Evolutionary conservation across 1,140 invertebrate species (phyloP).

Genomic region (Euura saliciscinereae): DNA sequence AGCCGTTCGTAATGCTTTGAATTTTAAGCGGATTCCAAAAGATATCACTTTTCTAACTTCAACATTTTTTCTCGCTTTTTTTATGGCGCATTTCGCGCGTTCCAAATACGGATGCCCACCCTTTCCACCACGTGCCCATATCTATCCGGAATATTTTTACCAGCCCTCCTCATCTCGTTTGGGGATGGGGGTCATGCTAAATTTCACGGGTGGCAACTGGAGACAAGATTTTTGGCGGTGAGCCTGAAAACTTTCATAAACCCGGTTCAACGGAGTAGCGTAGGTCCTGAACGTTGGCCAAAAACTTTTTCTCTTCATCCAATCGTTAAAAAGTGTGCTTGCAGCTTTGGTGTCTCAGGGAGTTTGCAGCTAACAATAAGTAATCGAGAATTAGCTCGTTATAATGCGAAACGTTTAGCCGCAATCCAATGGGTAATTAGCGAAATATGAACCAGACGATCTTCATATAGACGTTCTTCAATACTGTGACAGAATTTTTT

Average conservation of each 20-base stretch:
- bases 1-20: constrained; percentile 9
- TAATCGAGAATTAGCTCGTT: no score
- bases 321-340: no score
- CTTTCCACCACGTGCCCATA: background rate
- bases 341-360: no score
- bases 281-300: background rate
- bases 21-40: constrained; percentile 23
- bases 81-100: background rate
- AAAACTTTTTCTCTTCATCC: background rate
- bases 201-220: background rate
- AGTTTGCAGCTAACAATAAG: no score
- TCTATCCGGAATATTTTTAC: background rate
- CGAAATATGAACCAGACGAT: no score
- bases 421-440: no score
- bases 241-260: background rate
- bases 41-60: background rate
- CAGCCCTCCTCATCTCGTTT: background rate
- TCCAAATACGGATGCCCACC: background rate
- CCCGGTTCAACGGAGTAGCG: background rate
- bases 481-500: no score
- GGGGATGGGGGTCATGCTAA: background rate
- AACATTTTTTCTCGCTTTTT: background rate
- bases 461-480: no score
- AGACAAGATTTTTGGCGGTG: background rate
- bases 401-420: no score